phyloP scores from a whole-genome alignment of 2,888 invertebrate genomes.

The Parnassius apollo region DNA sequence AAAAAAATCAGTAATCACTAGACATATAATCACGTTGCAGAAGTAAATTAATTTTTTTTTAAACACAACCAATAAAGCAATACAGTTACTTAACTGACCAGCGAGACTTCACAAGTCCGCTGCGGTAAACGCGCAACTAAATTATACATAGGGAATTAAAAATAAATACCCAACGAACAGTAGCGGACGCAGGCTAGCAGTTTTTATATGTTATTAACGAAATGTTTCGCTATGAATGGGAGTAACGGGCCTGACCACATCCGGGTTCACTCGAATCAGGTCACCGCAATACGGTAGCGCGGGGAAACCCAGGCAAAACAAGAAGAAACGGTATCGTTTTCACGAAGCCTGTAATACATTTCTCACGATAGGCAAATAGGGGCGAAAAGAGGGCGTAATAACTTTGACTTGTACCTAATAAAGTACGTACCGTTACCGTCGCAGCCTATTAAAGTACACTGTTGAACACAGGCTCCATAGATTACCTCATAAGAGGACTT shows the following conservation, averaged over 20 bases:
- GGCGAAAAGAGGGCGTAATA: background rate
- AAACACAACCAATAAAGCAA: no score
- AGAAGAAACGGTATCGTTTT: conserved; percentile 10
- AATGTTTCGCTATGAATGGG: conserved; percentile 39
- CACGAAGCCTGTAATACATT: conserved; percentile 15
- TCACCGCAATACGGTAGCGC: conserved; percentile 33
- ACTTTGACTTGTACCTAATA: no score
- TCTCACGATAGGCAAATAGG: background rate
- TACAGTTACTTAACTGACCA: background rate
- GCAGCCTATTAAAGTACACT: no score
- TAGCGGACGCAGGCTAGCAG: conserved; percentile 29
- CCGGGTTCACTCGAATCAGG: conserved; percentile 55
- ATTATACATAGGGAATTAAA: conserved; percentile 13
- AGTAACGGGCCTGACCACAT: conserved; percentile 56
- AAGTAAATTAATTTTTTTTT: no score
- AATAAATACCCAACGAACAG: conserved; percentile 19
- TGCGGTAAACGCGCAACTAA: conserved; percentile 16
- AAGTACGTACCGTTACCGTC: no score
- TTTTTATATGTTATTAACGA: conserved; percentile 43
- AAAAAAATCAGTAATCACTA: no score
- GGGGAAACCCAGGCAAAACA: conserved; percentile 35
- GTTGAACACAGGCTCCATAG: no score
- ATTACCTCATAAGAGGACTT: no score
- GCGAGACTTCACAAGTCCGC: background rate
- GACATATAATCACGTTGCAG: no score